These are phyloP conservation scores for Ascaphus truei DNA, from an alignment of 2,113 vertebrate species.

Conservation along the genomic window DNA sequence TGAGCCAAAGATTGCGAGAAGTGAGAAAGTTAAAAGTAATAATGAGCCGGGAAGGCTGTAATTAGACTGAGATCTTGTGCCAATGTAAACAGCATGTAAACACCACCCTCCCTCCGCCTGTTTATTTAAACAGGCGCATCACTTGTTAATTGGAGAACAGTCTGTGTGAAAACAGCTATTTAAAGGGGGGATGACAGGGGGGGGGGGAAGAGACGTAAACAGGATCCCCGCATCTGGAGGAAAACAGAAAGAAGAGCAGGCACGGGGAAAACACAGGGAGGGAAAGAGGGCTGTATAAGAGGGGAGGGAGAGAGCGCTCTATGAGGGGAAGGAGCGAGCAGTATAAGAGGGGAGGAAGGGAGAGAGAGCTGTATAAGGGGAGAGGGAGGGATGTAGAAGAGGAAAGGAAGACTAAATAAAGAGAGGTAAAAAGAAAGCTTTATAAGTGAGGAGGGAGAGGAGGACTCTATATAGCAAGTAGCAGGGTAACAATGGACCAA, in stretches of 20 bases:
- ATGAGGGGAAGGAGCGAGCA: neutral
- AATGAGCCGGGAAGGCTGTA: conserved; percentile 16
- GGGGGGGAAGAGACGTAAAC: neutral
- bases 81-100: conserved; percentile 43
- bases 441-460: no score
- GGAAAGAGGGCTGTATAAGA: neutral
- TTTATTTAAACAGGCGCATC: conserved; percentile 71
- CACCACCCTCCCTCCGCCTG: conserved; percentile 42
- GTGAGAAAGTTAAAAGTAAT: conserved; percentile 39
- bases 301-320: neutral
- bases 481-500: no score
- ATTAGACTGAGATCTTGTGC: conserved; percentile 46
- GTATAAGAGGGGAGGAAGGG: neutral
- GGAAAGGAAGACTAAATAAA: no score
- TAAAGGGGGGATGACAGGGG: no score
- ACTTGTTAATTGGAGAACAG: conserved; percentile 72
- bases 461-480: no score
- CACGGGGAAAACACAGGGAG: neutral
- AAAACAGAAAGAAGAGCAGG: neutral
- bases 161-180: conserved; percentile 67
- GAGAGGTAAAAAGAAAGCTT: no score
- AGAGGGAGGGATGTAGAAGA: no score
- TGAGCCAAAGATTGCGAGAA: conserved; percentile 11
- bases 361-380: neutral
- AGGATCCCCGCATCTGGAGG: conserved; percentile 15